Evolutionary conservation across 2,797 vertebrate species (phyloP), one percentile per base, ranked within the genome.

Genomic region (Galago senegalensis): DNA sequence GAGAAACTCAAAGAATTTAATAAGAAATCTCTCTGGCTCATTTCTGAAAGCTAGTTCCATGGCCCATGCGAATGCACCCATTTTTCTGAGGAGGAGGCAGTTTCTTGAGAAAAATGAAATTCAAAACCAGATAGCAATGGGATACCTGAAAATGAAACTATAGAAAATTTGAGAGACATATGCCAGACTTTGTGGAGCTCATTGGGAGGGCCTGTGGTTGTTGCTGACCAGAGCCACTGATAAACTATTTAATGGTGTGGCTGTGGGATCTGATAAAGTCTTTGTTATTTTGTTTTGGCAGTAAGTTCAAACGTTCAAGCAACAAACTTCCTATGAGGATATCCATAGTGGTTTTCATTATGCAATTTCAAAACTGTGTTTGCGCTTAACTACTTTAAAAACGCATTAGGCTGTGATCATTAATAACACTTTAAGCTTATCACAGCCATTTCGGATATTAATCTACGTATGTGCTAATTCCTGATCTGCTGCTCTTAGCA

Each of bases 381-480:
- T 70, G 40, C 31, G 3, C 25, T 77, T 82, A 92, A 75, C 70
- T 87, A 93, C 79, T 95, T 89, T 43, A 67, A 83, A 88, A 93
- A 82, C 80, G 56, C 81, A 87, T 95, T 97, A 91, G 49, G 69
- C 89, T 97, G 43, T 92, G 91, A 94, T 86, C 77, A 65, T 96
- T 97, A 97, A 96, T 61, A 82, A 92, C 75, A 89, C 95, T 93
- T 89, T 97, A 98, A 98, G 97, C 97, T 97, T 97, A 96, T 96
- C 83, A 95, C 95, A 96, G 92, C 90, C 94, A 97, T 94, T 87
- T 93, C 63, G 97, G 0, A 58, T 96, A 97, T 96, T 97, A 98
- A 98, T 98, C 97, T 96, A 49, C 77, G 93, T 96, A 97, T 97
- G 97, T 97, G 73, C 87, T 98, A 97, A 98, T 98, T 97, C 94